Evolutionary conservation across 2,113 vertebrate species (phyloP), one percentile per base, ranked within the genome.

Genomic region (Elachura formosa): DNA sequence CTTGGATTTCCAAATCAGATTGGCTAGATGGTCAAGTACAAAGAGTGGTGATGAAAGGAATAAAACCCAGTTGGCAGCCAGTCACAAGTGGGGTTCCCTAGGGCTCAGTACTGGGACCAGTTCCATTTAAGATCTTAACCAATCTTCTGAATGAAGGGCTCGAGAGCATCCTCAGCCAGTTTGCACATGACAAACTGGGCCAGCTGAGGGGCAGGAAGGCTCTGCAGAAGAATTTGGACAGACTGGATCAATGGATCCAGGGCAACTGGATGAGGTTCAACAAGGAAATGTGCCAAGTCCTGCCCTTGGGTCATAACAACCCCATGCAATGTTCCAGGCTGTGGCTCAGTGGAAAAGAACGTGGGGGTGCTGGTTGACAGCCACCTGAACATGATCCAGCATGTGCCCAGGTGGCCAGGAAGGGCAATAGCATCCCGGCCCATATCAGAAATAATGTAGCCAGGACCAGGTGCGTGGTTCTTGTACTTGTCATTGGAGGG

Each of bases 171-270:
- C 40, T 75, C 46, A 55, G 64, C 55, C 34, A 59, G 6, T 31
- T 59, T 61, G n/a, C 24, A 74, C n/a, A 31, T 26, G 21, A 74
- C 45, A 74, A 52, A 3, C 36, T 89, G 38, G 51, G 33, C 23
- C 20, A 52, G 29, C 49, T 43, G 58, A 38, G 25, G 7, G 23
- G 21, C 29, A 74, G 24, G 38, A 74, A 45, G n/a, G 11, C 12
- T 82, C 38, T 74, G 64, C 46, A 82, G 29, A 46, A 11, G 5
- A 1, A 40, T 61, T 36, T 46, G n/a, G 24, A 61, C 11, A 61
- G 46, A 38, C 13, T 52, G 54, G 23, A 75, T 46, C 3, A 14
- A 15, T 15, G 14, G 46, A 38, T 24, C 0, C 0, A 46, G n/a
- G 17, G 24, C 40, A 81, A 5, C 9, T 40, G n/a, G 45, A 52